These are phyloP conservation scores for Triplophysa rosa DNA, from an alignment of 2,113 vertebrate genomes.

Conservation along the genomic window DNA sequence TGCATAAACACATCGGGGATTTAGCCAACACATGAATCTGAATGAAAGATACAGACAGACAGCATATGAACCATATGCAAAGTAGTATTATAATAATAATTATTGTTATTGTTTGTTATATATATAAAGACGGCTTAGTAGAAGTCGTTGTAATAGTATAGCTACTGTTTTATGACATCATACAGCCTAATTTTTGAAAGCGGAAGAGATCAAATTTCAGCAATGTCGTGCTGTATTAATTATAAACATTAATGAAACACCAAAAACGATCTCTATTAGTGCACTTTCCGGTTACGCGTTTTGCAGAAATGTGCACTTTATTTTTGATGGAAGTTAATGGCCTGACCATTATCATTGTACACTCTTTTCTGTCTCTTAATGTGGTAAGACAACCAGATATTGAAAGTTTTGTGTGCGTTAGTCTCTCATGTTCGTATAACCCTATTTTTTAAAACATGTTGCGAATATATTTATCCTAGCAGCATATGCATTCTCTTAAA, in stretches of 20 bases:
- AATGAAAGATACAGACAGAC: neutral
- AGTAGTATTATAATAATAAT: neutral
- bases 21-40: neutral
- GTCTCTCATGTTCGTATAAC: neutral
- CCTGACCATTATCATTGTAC: constrained; percentile 13
- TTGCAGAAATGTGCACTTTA: constrained; percentile 33
- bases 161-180: neutral
- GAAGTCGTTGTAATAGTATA: neutral
- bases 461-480: neutral
- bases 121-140: neutral
- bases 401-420: neutral
- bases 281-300: constrained; percentile 21
- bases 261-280: constrained; percentile 19
- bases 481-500: neutral
- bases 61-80: neutral
- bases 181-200: neutral
- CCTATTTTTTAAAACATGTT: neutral
- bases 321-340: constrained; percentile 37
- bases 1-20: constrained; percentile 12
- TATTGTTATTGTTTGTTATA: constrained; percentile 25
- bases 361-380: constrained; percentile 26
- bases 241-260: constrained; percentile 6
- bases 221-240: constrained; percentile 20
- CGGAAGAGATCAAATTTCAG: neutral
- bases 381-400: constrained; percentile 12